Evolutionary conservation across 2,113 vertebrate genomes (phyloP).

Genomic region (Noturus placidus): DNA sequence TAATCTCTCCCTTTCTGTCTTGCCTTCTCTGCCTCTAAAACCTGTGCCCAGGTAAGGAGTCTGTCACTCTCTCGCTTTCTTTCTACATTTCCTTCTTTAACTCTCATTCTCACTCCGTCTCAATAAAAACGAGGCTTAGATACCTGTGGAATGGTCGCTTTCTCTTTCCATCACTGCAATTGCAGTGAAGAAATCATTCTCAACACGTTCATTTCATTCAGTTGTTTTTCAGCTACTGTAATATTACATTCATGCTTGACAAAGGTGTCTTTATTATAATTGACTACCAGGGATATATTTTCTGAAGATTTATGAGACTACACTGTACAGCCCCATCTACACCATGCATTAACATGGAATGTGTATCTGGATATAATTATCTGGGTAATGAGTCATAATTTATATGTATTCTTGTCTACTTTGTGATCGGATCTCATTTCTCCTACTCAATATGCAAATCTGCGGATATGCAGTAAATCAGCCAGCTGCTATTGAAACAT

Average conservation of each 20-base stretch:
- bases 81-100: neutral
- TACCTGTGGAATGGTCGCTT: neutral
- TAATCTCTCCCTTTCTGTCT: constrained; percentile 48
- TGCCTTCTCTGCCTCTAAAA: constrained; percentile 53
- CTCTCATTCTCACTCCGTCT: neutral
- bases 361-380: constrained; percentile 19
- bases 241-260: constrained; percentile 1
- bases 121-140: constrained; percentile 1
- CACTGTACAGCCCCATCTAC: neutral
- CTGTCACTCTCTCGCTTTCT: constrained; percentile 12
- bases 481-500: neutral
- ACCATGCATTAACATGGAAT: neutral
- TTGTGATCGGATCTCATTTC: neutral
- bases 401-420: neutral
- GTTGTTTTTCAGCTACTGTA: constrained; percentile 1
- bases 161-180: constrained; percentile 5
- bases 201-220: constrained; percentile 3
- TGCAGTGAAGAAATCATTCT: neutral
- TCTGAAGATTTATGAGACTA: neutral
- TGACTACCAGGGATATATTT: neutral
- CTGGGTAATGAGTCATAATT: neutral
- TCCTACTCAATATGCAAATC: constrained; percentile 6
- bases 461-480: neutral
- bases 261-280: neutral
- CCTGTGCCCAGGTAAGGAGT: constrained; percentile 62